Evolutionary conservation across 2,888 invertebrate genomes (phyloP), one percentile per base, ranked within the genome.

Genomic region (Acrobasis suavella): DNA sequence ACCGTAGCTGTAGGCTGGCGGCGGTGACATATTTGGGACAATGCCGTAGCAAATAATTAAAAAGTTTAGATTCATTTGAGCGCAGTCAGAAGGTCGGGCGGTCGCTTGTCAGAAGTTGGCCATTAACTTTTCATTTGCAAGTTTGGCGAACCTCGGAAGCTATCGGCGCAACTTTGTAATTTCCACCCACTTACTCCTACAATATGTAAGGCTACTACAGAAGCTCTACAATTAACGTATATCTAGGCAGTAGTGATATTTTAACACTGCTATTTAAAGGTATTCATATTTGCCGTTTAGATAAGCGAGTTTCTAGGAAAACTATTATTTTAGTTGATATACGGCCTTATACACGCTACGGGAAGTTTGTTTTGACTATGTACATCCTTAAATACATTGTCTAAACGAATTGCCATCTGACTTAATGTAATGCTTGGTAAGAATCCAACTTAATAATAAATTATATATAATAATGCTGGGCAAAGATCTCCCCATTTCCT

Each of bases 81-180:
- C 78, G 71, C 74, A 74, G 79, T 76, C 76, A 80, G 78, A 71
- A 81, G 82, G 81, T 78, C 80, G 81, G 72, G 73, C 74, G 78
- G 78, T 78, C 73, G 69, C 75, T 75, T 85, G 86, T 86, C 87
- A 83, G 72, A 71, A 88, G 79, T 88, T 87, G 78, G 75, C 80
- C 86, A 83, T 89, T 88, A 88, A 88, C 87, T 88, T 89, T 89
- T 87, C 87, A 89, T 89, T 88, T 87, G 83, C 83, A 87, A 88
- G 84, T 87, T 88, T 77, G 72, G 75, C 78, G 78, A 82, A 80
- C 72, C 80, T 78, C 78, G 73, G 75, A 65, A 78, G 78, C 81
- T 76, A 78, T 79, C 76, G 73, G 67, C 62, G 61, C 69, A 83
- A 86, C 83, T 87, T 81, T 68, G 74, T 76, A 73, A 81, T 81